Conservation (phyloP, 2,113 vertebrate genomes). For the Corydoras sp. region DNA sequence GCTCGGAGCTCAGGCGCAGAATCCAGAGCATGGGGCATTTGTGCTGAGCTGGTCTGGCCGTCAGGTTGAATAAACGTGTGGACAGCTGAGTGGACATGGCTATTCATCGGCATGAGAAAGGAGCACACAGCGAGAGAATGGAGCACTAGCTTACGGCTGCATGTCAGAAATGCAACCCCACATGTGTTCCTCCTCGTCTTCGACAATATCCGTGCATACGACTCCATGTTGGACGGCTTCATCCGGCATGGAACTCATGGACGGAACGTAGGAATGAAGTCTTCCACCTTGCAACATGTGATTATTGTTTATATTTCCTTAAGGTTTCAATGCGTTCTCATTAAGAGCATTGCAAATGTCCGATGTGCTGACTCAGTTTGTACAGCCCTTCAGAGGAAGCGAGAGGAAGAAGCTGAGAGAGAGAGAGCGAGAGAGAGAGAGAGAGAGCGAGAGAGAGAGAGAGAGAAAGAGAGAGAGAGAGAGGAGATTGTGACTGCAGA, state of each 20-base stretch:
- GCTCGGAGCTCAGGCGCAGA: constrained; percentile 57
- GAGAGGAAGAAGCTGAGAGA: constrained; percentile 1
- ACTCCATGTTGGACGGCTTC: constrained; percentile 1
- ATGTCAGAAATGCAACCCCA: constrained; percentile 55
- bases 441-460: constrained; percentile 13
- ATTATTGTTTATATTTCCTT: constrained; percentile 31
- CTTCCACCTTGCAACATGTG: constrained; percentile 20
- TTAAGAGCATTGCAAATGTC: neutral
- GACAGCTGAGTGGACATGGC: constrained; percentile 73
- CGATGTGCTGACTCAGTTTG: constrained; percentile 28
- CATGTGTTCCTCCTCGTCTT: constrained; percentile 38
- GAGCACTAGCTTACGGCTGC: constrained; percentile 60
- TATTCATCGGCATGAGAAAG: constrained; percentile 75
- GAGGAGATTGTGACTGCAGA: constrained; percentile 19
- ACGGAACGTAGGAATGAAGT: neutral
- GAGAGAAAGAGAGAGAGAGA: constrained; percentile 11
- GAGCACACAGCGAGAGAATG: constrained; percentile 56
- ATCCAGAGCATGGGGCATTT: constrained; percentile 68
- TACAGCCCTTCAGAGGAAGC: constrained; percentile 7
- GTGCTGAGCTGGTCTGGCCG: constrained; percentile 73
- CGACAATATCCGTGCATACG: neutral
- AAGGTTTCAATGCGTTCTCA: constrained; percentile 25
- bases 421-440: neutral
- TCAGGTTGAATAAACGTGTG: constrained; percentile 71
- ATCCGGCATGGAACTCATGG: neutral